Evolutionary conservation across 2,888 invertebrate genomes (phyloP).

Genomic region (Phragmatobia fuliginosa): DNA sequence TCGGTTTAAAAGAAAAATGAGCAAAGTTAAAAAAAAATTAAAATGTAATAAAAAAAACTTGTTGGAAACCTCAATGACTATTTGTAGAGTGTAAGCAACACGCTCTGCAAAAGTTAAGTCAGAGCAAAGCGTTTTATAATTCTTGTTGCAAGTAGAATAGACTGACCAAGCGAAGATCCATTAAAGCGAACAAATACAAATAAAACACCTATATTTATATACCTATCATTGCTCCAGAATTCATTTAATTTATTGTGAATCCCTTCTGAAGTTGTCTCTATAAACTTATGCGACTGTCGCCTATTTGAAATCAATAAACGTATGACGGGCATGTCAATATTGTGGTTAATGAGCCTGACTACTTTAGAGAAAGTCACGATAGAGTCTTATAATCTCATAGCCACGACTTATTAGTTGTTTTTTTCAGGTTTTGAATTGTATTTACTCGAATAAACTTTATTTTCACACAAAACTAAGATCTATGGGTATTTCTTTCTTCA

Average conservation of each 20-base stretch:
- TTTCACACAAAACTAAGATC: too few relatives aligned
- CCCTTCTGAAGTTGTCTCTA: background rate
- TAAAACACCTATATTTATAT: background rate
- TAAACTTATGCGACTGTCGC: background rate
- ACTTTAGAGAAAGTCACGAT: too few relatives aligned
- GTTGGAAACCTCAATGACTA: too few relatives aligned
- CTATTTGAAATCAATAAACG: background rate
- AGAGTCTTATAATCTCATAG: too few relatives aligned
- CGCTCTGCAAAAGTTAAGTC: background rate
- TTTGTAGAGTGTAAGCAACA: background rate
- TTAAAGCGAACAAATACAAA: background rate
- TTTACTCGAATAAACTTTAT: too few relatives aligned
- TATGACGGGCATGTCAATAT: too few relatives aligned
- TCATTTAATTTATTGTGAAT: background rate
- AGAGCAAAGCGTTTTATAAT: background rate
- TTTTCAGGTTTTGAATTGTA: too few relatives aligned
- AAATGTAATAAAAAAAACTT: background rate
- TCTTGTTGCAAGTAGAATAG: background rate
- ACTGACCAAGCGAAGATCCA: too few relatives aligned
- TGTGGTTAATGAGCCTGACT: too few relatives aligned
- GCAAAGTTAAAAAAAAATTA: background rate
- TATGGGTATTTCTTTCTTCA: too few relatives aligned
- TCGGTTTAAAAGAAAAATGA: background rate
- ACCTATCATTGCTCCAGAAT: background rate
- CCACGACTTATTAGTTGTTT: too few relatives aligned